phyloP scores from a whole-genome alignment of 2,113 vertebrate genomes.

The Phylloscopus whistleri region DNA sequence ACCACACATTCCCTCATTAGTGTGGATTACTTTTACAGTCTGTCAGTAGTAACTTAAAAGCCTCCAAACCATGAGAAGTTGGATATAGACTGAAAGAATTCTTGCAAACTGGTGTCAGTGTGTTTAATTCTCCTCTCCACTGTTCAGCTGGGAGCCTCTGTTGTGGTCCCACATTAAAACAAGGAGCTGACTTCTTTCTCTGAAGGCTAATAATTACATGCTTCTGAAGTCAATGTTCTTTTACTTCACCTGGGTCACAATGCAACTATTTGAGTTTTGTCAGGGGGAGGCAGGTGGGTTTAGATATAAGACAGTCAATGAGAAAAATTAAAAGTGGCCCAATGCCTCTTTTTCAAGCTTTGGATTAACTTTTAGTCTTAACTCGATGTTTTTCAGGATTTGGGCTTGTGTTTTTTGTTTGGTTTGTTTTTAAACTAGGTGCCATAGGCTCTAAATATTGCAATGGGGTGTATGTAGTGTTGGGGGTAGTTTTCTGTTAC shows the following conservation, averaged over 20 bases:
- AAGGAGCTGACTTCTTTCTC: not conserved
- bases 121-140: not conserved
- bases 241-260: not conserved
- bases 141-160: not conserved
- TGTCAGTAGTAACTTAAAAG: not conserved
- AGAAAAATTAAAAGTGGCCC: not conserved
- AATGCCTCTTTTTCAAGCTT: not conserved
- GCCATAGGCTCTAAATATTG: not conserved
- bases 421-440: not conserved
- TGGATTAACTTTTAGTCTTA: not conserved
- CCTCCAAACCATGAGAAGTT: not conserved
- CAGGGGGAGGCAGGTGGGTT: not conserved
- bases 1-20: not conserved
- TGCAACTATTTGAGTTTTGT: not conserved
- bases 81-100: not conserved
- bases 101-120: not conserved
- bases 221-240: not conserved
- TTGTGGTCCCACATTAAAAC: not conserved
- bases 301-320: not conserved
- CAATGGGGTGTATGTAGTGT: not conserved
- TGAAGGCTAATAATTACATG: not conserved
- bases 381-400: not conserved
- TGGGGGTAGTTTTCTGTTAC: not conserved
- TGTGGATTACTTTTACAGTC: not conserved
- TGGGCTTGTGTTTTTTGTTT: not conserved